These are phyloP conservation scores for Bovichtus diacanthus DNA, from an alignment of 2,797 vertebrate species.

Conservation along the genomic window DNA sequence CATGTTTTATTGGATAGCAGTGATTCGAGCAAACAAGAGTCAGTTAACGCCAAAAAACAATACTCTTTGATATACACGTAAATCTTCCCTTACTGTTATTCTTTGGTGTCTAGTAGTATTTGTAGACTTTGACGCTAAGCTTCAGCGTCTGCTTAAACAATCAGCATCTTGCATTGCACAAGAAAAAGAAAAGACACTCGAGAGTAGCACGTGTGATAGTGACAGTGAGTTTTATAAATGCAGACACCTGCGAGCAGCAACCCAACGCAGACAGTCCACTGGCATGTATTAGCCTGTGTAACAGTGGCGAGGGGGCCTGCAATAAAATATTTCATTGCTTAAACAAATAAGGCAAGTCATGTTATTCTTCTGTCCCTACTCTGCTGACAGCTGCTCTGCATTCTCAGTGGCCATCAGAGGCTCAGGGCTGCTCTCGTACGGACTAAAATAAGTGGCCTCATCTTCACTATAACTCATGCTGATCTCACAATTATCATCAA, in stretches of 20 bases:
- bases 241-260: slow-evolving; percentile 71
- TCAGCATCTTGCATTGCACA: not conserved
- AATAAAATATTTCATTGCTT: slow-evolving; percentile 74
- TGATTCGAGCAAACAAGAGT: not conserved
- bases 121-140: slow-evolving; percentile 1
- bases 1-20: slow-evolving; percentile 4
- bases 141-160: slow-evolving; percentile 17
- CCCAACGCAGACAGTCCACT: slow-evolving; percentile 49
- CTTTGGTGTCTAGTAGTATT: slow-evolving; percentile 5
- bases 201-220: slow-evolving; percentile 11
- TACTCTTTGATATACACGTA: slow-evolving; percentile 2
- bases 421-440: slow-evolving; percentile 54
- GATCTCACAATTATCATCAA: slow-evolving; percentile 46
- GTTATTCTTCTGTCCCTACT: slow-evolving; percentile 73
- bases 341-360: slow-evolving; percentile 75
- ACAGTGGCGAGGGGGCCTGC: slow-evolving; percentile 55
- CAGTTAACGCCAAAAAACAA: slow-evolving; percentile 32
- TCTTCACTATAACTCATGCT: slow-evolving; percentile 49
- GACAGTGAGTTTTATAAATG: slow-evolving; percentile 42
- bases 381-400: slow-evolving; percentile 72
- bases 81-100: not conserved
- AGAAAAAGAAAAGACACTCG: not conserved
- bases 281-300: slow-evolving; percentile 57
- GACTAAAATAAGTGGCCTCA: slow-evolving; percentile 70
- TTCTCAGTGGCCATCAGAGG: slow-evolving; percentile 60